Percentiles rank a stretch among this genome's conserved stretches.
Conservation (phyloP, 1,140 invertebrate genomes). For the Proales similis region DNA sequence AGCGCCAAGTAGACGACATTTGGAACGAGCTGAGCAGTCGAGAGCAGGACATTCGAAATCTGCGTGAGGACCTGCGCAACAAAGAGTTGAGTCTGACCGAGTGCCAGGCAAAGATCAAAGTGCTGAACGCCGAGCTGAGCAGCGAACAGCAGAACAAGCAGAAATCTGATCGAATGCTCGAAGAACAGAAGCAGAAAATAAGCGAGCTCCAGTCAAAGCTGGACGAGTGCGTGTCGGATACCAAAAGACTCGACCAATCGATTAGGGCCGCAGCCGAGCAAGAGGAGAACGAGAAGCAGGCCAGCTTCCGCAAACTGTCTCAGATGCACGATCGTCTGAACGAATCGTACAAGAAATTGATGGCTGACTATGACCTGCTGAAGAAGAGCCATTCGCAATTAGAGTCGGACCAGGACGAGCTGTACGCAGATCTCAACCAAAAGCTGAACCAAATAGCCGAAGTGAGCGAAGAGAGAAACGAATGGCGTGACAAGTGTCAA, state of each 20-base stretch:
- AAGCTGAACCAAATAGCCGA: conserved; percentile 1
- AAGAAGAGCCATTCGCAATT: conserved; percentile 21
- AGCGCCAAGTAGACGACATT: conserved; percentile 13
- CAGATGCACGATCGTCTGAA: conserved; percentile 25
- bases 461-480: not conserved
- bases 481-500: conserved; percentile 1
- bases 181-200: conserved; percentile 32
- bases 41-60: conserved; percentile 6
- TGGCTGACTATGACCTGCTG: conserved; percentile 23
- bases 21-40: conserved; percentile 1
- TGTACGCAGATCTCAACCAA: conserved; percentile 3
- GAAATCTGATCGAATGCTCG: conserved; percentile 18
- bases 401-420: conserved; percentile 9
- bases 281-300: conserved; percentile 25
- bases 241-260: conserved; percentile 23
- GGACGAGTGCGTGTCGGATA: conserved; percentile 30
- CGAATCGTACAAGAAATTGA: conserved; percentile 8
- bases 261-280: conserved; percentile 11
- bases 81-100: conserved; percentile 14
- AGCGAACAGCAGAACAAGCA: conserved; percentile 11
- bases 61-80: conserved; percentile 1
- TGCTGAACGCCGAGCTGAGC: conserved; percentile 4
- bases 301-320: conserved; percentile 18
- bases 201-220: conserved; percentile 26
- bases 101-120: conserved; percentile 19